phyloP scores from a whole-genome alignment of 1,140 invertebrate species.

The Mizuhopecten yessoensis region DNA sequence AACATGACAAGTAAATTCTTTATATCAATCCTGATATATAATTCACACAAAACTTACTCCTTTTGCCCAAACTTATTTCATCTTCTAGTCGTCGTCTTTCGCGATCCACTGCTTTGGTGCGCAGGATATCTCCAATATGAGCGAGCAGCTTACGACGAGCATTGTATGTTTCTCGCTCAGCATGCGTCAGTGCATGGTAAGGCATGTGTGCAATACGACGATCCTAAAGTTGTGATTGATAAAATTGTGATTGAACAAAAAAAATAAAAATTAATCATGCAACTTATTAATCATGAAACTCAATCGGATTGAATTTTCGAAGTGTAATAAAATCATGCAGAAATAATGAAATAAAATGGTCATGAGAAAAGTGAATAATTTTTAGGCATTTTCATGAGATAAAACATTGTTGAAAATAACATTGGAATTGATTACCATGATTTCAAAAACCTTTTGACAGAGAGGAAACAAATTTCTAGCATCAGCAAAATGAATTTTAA shows the following conservation, averaged over 20 bases:
- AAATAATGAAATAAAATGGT: not conserved
- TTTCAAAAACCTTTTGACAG: no score
- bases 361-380: not conserved
- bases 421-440: no score
- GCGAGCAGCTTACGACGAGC: constrained; percentile 78
- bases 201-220: constrained; percentile 82
- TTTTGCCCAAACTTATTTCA: constrained; percentile 72
- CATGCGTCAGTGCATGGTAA: constrained; percentile 82
- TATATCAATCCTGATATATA: not conserved
- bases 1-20: no score
- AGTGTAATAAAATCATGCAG: not conserved
- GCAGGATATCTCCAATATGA: constrained; percentile 80
- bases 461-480: no score
- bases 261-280: not conserved
- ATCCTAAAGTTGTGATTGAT: constrained; percentile 72
- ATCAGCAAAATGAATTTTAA: no score
- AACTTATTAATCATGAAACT: constrained; percentile 25
- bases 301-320: constrained; percentile 8
- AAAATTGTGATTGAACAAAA: constrained; percentile 43
- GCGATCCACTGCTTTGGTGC: constrained; percentile 78
- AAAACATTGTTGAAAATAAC: no score
- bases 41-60: constrained; percentile 70
- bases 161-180: constrained; percentile 82
- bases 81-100: constrained; percentile 73
- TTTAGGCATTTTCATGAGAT: no score